phyloP scores from a whole-genome alignment of 2,888 invertebrate species.

The Gymnocheta viridis region DNA sequence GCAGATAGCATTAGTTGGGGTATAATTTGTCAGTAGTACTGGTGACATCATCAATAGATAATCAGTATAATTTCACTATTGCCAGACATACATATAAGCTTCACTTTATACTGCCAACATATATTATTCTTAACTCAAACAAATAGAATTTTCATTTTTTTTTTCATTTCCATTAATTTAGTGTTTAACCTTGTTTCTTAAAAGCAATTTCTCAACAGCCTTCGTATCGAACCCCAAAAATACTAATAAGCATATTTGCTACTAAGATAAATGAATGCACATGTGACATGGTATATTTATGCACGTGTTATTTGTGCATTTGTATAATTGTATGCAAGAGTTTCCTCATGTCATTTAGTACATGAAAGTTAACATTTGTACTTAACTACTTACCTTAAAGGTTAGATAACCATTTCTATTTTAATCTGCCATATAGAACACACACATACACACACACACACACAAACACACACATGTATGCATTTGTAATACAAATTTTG shows the following conservation, averaged over 20 bases:
- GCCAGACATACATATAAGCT: no score
- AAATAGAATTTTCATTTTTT: no score
- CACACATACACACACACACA: not conserved
- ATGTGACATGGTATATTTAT: not conserved
- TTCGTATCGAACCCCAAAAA: slow-evolving; percentile 1
- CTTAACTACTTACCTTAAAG: slow-evolving; percentile 63
- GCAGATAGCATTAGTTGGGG: no score
- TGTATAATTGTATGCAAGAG: slow-evolving; percentile 39
- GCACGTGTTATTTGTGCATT: slow-evolving; percentile 13
- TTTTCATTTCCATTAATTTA: no score
- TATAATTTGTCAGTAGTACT: no score
- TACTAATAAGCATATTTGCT: slow-evolving; percentile 26
- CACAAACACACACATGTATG: not conserved
- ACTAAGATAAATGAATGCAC: slow-evolving; percentile 17
- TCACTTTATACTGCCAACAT: no score
- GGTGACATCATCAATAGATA: no score
- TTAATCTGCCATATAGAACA: not conserved
- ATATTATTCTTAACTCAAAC: no score
- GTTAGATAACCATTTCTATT: slow-evolving; percentile 61
- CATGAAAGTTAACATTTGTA: slow-evolving; percentile 57
- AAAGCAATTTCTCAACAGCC: not conserved
- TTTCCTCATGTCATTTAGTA: slow-evolving; percentile 38
- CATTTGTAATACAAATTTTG: no score
- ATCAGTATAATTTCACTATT: no score
- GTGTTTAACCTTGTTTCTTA: no score